Conservation (phyloP, 2,888 invertebrate genomes). For the Eremobia ochroleuca region DNA sequence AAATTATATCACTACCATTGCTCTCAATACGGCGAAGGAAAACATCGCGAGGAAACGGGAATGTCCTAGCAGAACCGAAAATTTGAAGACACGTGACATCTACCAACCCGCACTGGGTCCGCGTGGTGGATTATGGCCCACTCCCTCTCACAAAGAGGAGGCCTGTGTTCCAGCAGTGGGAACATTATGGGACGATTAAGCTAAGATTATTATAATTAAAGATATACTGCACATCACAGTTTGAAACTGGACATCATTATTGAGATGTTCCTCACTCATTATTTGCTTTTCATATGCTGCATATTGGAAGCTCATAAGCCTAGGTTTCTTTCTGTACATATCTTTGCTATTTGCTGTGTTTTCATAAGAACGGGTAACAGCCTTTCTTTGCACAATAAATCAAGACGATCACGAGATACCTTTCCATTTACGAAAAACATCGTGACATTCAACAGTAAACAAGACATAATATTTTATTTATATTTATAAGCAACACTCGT, state of each 20-base stretch:
- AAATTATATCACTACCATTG: neutral
- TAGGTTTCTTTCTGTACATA: neutral
- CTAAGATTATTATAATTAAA: neutral
- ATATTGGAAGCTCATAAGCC: neutral
- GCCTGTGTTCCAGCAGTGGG: neutral
- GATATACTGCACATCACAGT: neutral
- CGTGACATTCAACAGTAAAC: constrained; percentile 24
- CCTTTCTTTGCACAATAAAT: neutral
- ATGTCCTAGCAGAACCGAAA: neutral
- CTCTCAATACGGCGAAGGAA: neutral
- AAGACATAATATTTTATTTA: constrained; percentile 17
- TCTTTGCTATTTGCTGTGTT: neutral
- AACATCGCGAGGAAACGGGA: neutral
- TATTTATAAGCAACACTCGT: constrained; percentile 20
- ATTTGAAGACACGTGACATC: neutral
- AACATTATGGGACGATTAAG: neutral
- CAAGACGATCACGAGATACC: neutral
- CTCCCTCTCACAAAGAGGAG: neutral
- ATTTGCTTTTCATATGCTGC: neutral
- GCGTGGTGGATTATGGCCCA: neutral
- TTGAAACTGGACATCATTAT: neutral
- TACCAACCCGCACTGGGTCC: neutral
- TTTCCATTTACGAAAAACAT: constrained; percentile 25
- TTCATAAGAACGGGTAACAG: neutral
- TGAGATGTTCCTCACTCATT: neutral